Base-by-base conservation (phyloP, 2,113 vertebrate species). In the Tretioscincus oriximinensis region DNA sequence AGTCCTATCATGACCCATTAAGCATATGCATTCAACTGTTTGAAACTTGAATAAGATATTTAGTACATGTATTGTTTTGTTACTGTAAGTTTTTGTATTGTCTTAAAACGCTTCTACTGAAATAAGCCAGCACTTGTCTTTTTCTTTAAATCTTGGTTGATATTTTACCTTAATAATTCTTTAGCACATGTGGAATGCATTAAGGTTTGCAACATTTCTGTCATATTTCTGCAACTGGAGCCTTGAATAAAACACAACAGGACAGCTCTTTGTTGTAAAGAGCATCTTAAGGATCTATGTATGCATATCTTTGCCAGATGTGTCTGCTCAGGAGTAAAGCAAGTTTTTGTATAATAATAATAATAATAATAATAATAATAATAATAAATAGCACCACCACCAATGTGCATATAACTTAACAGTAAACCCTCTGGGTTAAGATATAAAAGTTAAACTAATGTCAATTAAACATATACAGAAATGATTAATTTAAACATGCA, bases 1-100 rank as follows among this genome's bases (percentile, higher is more conserved):
- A 82, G 73, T 92, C 89, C 92, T 92, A 86, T 61, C 7, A 0
- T 78, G 90, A 76, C 63, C 6, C 61, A 83, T 87, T 76, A 75
- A 0, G 20, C 87, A 86, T 72, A 71, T 90, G 85, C 58, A 90
- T 70, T 81, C 64, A 80, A 84, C 35, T 45, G 47, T 84, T 84
- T 90, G 75, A 81, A 68, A 90, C 76, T 86, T 90, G 86, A 85
- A 86, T 70, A 7, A 1, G 47, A 68, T 76, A 9, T 85, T 89
- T 45, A 9, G 41, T 81, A 70, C 22, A 41, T 67, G 84, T 83
- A 88, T 47, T 26, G 28, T 22, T 83, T 9, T 90, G 47, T 86
- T n/a, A 21, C 12, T 16, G 80, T 61, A 79, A 72, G 47, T 76
- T 87, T 20, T 66, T 87, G 88, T 77, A 47, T 22, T 71, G 24